Evolutionary conservation across 2,113 vertebrate genomes (phyloP).

Genomic region (Phainopepla nitens): DNA sequence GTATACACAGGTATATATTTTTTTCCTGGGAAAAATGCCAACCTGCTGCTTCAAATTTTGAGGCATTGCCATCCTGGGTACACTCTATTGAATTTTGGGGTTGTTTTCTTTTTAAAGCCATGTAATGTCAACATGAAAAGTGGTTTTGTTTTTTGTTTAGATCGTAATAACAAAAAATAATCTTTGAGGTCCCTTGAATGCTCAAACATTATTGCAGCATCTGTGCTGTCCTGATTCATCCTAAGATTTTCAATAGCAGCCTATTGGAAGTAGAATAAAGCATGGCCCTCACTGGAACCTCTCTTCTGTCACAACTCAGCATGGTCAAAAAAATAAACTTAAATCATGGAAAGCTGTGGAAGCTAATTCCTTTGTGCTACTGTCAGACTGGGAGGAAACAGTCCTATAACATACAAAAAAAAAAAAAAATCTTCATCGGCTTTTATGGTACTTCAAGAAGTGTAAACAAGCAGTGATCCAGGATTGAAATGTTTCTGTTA

Average conservation of each 20-base stretch:
- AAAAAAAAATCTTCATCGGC: background rate
- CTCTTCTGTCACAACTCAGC: constrained; percentile 7
- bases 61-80: background rate
- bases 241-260: background rate
- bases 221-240: background rate
- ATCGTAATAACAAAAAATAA: background rate
- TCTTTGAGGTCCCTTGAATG: background rate
- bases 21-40: constrained; percentile 20
- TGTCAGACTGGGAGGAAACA: background rate
- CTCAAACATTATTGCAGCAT: background rate
- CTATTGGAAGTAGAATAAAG: background rate
- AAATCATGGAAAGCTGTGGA: background rate
- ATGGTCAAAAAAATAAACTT: constrained; percentile 19
- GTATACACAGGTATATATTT: background rate
- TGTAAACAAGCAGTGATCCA: background rate
- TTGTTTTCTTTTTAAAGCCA: constrained; percentile 17
- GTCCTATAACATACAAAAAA: background rate
- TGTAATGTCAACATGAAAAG: background rate
- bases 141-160: background rate
- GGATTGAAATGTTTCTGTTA: background rate
- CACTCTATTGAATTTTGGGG: constrained; percentile 5
- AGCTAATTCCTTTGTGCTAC: background rate
- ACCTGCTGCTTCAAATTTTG: background rate
- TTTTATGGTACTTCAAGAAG: background rate
- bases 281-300: background rate